A percentile compares a stretch with the other conserved stretches of the same genome.
These are phyloP conservation scores for Lasioglossum figueresi DNA, from an alignment of 2,888 invertebrate genomes.

Conservation along the genomic window DNA sequence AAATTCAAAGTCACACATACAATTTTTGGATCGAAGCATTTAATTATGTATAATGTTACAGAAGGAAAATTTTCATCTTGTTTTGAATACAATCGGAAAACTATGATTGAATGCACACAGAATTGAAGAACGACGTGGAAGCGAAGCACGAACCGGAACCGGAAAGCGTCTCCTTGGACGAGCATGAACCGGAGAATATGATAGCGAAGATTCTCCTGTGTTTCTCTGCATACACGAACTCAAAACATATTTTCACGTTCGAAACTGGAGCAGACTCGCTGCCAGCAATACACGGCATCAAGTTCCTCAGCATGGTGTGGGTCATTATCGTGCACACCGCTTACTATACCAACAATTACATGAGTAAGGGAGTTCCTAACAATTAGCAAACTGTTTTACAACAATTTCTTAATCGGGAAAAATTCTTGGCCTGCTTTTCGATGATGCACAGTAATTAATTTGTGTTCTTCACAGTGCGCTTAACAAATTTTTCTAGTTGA, in stretches of 20 bases:
- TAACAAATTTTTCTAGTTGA: too few species aligned
- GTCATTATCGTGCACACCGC: slow-evolving; percentile 85
- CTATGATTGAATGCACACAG: slow-evolving; percentile 3
- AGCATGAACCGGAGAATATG: slow-evolving; percentile 47
- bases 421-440: too few species aligned
- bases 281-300: slow-evolving; percentile 84
- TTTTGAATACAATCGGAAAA: too few species aligned
- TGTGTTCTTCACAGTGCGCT: too few species aligned
- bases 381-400: not conserved
- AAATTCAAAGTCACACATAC: too few species aligned
- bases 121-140: slow-evolving; percentile 45
- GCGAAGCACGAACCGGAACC: slow-evolving; percentile 55
- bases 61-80: too few species aligned
- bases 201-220: slow-evolving; percentile 80
- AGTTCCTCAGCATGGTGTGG: slow-evolving; percentile 86
- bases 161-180: slow-evolving; percentile 64
- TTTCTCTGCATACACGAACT: slow-evolving; percentile 85
- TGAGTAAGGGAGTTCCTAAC: slow-evolving; percentile 68
- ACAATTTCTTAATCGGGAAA: not conserved
- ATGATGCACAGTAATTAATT: too few species aligned
- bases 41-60: too few species aligned
- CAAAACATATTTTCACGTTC: slow-evolving; percentile 82
- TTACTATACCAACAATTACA: slow-evolving; percentile 78
- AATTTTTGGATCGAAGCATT: too few species aligned
- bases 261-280: slow-evolving; percentile 80